Evolutionary conservation across 2,888 invertebrate species (phyloP), one percentile per base, ranked within the genome.

Genomic region (Fissipunctia ypsillon): DNA sequence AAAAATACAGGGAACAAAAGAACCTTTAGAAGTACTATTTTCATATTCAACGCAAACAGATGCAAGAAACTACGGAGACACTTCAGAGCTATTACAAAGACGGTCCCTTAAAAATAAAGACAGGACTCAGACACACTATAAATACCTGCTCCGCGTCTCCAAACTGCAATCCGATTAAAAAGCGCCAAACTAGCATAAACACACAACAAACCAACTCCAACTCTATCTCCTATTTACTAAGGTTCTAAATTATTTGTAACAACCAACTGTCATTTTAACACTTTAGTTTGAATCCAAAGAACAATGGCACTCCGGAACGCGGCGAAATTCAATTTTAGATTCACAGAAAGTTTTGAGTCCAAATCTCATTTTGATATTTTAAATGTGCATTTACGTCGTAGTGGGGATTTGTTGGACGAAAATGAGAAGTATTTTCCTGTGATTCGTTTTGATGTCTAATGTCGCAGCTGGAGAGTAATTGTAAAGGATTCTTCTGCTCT

Each of bases 261-360:
- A 59, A 66, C 67, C 73, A 70, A 75, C 74, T 86, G 80, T 86
- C 85, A 86, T 86, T 86, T 86, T 84, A 85, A 84, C 82, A 85
- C 88, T 88, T 88, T 80, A 89, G 87, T 90, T 89, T 88, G 89
- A 87, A 87, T 87, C 87, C 83, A 87, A 83, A 83, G 86, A 87
- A 90, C 90, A 91, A 90, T 89, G 84, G 84, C 74, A 73, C 75
- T 81, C 78, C 75, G 86, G 89, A 88, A 89, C 88, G 89, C 74
- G 80, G 83, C 78, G 89, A 87, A 92, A 93, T 93, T 92, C 91
- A 92, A 93, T 93, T 92, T 91, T 85, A 90, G 88, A 90, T 90
- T 88, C 89, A 86, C 87, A 85, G 89, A 89, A 92, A 91, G 88
- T 90, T 91, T 91, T 86, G 84, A 79, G 85, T 80, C 84, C 74